Conservation (phyloP, 2,888 invertebrate species). For the Eutolmus rufibarbis region DNA sequence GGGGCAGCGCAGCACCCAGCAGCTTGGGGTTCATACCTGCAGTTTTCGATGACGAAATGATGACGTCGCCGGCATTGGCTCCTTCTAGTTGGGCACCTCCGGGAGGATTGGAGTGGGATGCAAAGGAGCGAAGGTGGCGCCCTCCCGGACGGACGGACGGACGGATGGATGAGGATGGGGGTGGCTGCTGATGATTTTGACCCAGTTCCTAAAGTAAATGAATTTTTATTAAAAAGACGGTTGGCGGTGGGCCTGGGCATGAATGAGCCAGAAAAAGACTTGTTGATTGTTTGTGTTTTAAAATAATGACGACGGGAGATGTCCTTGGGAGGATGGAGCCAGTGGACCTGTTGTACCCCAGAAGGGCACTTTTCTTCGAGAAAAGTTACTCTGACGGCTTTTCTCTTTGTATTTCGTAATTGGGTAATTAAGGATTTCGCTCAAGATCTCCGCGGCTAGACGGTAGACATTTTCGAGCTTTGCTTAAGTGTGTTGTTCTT, state of each 20-base stretch:
- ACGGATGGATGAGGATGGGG: neutral
- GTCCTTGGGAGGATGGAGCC: neutral
- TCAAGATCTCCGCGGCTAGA: neutral
- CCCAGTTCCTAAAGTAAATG: constrained; percentile 44
- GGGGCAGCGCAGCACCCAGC: neutral
- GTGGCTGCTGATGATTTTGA: constrained; percentile 41
- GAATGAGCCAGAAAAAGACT: constrained; percentile 21
- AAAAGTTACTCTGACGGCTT: neutral
- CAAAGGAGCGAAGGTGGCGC: neutral
- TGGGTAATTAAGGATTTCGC: neutral
- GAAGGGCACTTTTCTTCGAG: neutral
- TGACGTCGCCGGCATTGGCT: constrained; percentile 34
- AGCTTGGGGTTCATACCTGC: constrained; percentile 10
- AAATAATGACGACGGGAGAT: constrained; percentile 29
- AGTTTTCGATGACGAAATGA: constrained; percentile 39
- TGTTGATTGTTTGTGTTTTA: constrained; percentile 42
- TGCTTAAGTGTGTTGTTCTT: neutral
- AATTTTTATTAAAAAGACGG: constrained; percentile 42
- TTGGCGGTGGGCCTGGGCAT: neutral
- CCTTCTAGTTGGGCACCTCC: neutral
- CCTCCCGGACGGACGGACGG: neutral
- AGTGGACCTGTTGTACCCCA: neutral
- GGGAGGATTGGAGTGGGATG: neutral
- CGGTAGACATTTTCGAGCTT: neutral
- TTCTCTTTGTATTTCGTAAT: constrained; percentile 1